Conservation (phyloP, 1,140 invertebrate species). For the Bombus waltoni region DNA sequence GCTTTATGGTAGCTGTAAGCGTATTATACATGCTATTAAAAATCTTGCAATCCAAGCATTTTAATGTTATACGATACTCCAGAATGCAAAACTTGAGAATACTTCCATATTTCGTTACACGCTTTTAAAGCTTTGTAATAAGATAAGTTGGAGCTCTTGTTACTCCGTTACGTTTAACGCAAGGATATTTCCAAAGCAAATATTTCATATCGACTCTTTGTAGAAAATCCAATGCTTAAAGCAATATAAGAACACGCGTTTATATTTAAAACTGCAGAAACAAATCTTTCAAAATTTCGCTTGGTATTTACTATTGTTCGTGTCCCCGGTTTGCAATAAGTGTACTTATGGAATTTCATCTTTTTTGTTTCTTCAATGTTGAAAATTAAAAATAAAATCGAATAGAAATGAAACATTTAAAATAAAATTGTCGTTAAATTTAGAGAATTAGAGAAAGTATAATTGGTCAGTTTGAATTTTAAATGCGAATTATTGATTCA, state of each 20-base stretch:
- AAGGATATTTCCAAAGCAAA: not conserved
- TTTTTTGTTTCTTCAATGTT: too few species aligned
- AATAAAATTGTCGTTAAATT: not conserved
- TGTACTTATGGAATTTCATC: too few species aligned
- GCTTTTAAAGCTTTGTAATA: not conserved
- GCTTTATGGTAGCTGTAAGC: not conserved
- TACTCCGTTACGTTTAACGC: not conserved
- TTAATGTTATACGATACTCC: not conserved
- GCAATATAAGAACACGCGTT: not conserved
- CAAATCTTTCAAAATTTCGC: not conserved
- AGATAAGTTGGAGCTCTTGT: not conserved
- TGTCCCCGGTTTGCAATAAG: too few species aligned
- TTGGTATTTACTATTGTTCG: too few species aligned
- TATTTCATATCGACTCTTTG: not conserved
- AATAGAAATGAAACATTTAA: not conserved
- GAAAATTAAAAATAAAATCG: not conserved
- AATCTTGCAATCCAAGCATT: not conserved
- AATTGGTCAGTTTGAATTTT: not conserved
- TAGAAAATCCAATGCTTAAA: not conserved
- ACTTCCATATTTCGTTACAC: not conserved
- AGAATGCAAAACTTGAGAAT: not conserved
- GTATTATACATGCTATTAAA: not conserved
- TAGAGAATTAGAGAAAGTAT: not conserved
- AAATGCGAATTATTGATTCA: not conserved
- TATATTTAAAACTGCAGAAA: not conserved